Evolutionary conservation across 2,797 vertebrate species (phyloP), one percentile per base, ranked within the genome.

Genomic region (Aldrovandia affinis): DNA sequence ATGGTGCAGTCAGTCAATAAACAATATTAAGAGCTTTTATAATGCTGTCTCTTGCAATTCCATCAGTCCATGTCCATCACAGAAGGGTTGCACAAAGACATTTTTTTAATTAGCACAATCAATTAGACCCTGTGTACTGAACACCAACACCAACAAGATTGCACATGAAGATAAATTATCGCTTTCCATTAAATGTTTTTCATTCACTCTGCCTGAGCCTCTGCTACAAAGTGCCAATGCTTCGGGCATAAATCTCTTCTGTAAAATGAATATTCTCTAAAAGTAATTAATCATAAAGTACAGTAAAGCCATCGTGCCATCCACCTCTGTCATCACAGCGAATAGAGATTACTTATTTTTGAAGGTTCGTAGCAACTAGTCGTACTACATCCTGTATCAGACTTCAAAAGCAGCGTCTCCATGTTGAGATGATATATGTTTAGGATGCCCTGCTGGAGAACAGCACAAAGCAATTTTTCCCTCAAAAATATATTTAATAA

Each of bases 31-130:
- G 39, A 36, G 36, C 39, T 44, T 75, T 75, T 18, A 75, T 44
- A 75, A 75, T 44, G 36, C 39, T 75, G 39, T 75, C 39, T 75
- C 33, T 36, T 75, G 15, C 15, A 75, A 44, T 75, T 42, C 18
- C 70, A 42, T 20, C 70, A 75, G 22, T 10, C 2, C 30, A 68
- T 25, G 70, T 44, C 39, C 20, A 39, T 42, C 65, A 42, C 1
- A 25, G 70, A 22, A 20, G 1, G 39, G 70, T 42, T 42, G 2
- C 59, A 10, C 10, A 10, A 7, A 30, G 59, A 65, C 30, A 80
- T 84, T 65, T 80, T 70, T 83, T 83, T 30, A 65, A 68, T 80
- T 50, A 63, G 75, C 39, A 63, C 28, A 63, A 57, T 78, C 42
- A 83, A 59, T 83, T 80, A 84, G 22, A 68, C 1, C 20, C 1